Percentiles rank a stretch among this genome's conserved stretches.
Conservation (phyloP, 2,888 invertebrate species). For the Ptychoptera albimana region DNA sequence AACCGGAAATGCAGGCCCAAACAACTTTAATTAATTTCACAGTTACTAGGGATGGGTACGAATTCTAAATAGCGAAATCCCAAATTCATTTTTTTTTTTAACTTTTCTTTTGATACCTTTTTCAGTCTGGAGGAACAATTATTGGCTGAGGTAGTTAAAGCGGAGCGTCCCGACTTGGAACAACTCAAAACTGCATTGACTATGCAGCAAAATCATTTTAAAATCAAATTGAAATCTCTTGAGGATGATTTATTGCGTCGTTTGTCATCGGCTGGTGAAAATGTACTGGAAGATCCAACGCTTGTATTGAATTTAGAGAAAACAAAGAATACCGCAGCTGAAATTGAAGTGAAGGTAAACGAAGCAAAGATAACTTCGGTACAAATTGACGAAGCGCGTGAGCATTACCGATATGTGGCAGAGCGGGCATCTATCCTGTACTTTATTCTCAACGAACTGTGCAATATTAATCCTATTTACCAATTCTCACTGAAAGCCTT, state of each 20-base stretch:
- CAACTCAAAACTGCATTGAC: conserved; percentile 68
- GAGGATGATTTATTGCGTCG: conserved; percentile 83
- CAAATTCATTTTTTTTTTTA: neutral
- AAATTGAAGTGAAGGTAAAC: conserved; percentile 72
- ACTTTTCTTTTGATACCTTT: neutral
- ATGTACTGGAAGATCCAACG: conserved; percentile 80
- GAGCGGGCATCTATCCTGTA: conserved; percentile 78
- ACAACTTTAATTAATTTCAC: conserved; percentile 92
- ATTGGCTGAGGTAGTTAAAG: conserved; percentile 83
- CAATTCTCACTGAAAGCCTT: conserved; percentile 93
- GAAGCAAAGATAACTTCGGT: conserved; percentile 78
- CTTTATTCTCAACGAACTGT: conserved; percentile 82
- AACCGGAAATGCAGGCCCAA: conserved; percentile 95
- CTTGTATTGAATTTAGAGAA: conserved; percentile 84
- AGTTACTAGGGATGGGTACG: conserved; percentile 69
- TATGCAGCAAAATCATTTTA: conserved; percentile 87
- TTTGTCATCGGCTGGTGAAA: conserved; percentile 78
- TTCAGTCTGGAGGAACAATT: conserved; percentile 77
- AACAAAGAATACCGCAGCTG: conserved; percentile 84
- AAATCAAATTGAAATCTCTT: conserved; percentile 74
- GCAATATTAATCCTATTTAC: conserved; percentile 88
- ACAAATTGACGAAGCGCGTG: conserved; percentile 83
- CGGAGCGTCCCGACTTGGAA: conserved; percentile 85
- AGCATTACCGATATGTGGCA: conserved; percentile 75
- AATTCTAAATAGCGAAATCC: conserved; percentile 17